A percentile compares a stretch with the other conserved stretches of the same genome.
These are phyloP conservation scores for Lissonota sp. DNA, from an alignment of 2,888 invertebrate genomes.

Conservation along the genomic window DNA sequence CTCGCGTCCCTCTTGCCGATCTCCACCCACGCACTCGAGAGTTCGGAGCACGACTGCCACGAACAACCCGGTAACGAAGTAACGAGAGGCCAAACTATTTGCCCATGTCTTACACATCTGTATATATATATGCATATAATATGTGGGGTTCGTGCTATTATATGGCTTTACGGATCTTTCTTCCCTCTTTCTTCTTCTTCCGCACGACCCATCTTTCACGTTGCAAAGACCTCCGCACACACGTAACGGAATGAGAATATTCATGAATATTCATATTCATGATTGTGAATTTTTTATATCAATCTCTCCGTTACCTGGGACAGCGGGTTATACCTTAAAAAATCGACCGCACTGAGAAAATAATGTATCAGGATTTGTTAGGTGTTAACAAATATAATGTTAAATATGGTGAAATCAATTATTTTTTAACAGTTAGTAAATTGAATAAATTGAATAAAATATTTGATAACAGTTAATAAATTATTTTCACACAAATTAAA, in stretches of 20 bases:
- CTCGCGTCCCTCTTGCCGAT: conserved; percentile 71
- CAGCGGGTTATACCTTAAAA: not conserved
- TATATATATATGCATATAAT: too few species aligned
- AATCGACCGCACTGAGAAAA: too few species aligned
- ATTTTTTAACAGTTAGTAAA: not conserved
- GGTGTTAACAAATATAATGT: too few species aligned
- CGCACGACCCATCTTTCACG: not conserved
- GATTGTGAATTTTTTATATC: not conserved
- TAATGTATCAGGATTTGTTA: too few species aligned
- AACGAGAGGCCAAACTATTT: conserved; percentile 57
- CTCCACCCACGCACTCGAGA: conserved; percentile 71
- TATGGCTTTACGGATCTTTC: conserved; percentile 48
- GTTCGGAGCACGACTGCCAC: conserved; percentile 54
- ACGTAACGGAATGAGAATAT: not conserved
- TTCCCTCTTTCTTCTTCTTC: conserved; percentile 15
- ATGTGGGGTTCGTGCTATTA: conserved; percentile 39
- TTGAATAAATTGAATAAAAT: conserved; percentile 38
- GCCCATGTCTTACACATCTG: not conserved
- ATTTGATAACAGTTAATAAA: too few species aligned
- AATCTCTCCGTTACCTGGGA: too few species aligned
- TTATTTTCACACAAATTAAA: too few species aligned
- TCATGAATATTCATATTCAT: not conserved
- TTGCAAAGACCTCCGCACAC: not conserved
- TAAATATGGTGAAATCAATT: not conserved
- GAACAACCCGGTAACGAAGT: conserved; percentile 57